Base-by-base conservation (phyloP, 1,140 invertebrate species). In the Pteromalus puparum region DNA sequence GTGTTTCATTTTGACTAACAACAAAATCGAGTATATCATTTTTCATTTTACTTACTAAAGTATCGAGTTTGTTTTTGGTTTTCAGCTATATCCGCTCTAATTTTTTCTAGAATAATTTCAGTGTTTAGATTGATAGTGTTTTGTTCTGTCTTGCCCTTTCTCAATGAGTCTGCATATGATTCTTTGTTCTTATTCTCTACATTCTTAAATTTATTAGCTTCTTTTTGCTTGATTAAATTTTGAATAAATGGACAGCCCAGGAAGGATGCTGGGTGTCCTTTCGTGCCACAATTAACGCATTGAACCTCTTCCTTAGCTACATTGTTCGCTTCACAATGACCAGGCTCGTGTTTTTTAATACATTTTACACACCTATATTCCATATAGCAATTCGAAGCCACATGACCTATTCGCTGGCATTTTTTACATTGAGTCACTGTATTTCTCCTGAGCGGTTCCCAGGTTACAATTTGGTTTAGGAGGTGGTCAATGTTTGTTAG, bases 321-420 rank as follows among this genome's bases (percentile, higher is more conserved):
- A 2, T 3, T 79, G 3, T 5, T 46, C 1, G 83, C 15, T n/a
- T 30, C 68, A 34, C 87, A 86, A 61, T 85, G 34, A 0, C 82
- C 83, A 21, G 68, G 75, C 4, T 48, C 34, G 24, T 88, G 86
- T 5, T 6, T 9, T 38, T 70, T 7, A 4, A 26, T 70, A 38
- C 87, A 88, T 77, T 86, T 87, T 1, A 87, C 83, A n/a, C 87
- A 88, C 30, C 86, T 30, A 46, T 76, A 84, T 1, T 15, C 38
- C 0, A 83, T 15, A 34, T 83, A 34, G 28, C 85, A 88, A 24
- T 86, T 83, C 28, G 46, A 80, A 4, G 85, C 87, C 2, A 85
- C 70, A 24, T 85, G 86, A 0, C 84, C 82, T 6, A 87, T 84
- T 46, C 84, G 68, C 67, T 87, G 85, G 34, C 86, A 88, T 6